A percentile compares a stretch with the other conserved stretches of the same genome.
phyloP scores from a whole-genome alignment of 2,797 vertebrate species.

The Eurystomus glaucurus region DNA sequence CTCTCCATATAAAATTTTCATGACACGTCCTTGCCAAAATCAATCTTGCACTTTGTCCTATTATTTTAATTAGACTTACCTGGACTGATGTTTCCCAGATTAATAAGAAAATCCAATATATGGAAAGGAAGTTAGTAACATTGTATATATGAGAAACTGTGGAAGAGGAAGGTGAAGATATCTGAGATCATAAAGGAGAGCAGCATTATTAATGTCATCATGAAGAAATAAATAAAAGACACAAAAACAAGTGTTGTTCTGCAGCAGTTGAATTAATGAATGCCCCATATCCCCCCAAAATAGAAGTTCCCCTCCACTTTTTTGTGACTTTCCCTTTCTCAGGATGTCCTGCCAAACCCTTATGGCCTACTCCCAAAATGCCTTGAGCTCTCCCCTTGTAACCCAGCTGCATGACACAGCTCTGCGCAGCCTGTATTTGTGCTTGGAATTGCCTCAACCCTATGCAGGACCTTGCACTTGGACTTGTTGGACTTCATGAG shows the following conservation, averaged over 20 bases:
- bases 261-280: not conserved
- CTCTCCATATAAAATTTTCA: not conserved
- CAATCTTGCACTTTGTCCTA: not conserved
- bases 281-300: not conserved
- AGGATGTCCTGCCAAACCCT: not conserved
- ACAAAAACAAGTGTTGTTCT: not conserved
- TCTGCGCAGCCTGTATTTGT: no score
- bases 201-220: not conserved
- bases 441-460: no score
- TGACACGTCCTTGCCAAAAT: not conserved
- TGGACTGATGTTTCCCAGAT: not conserved
- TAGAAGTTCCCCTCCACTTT: not conserved
- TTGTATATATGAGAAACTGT: not conserved
- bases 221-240: not conserved
- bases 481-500: no score
- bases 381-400: not conserved
- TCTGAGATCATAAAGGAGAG: not conserved
- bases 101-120: not conserved
- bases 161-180: not conserved
- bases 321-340: not conserved
- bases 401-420: rapidly evolving
- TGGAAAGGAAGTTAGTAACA: not conserved
- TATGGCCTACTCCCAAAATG: not conserved
- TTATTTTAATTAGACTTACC: not conserved
- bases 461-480: no score